Conservation (phyloP, 2,888 invertebrate genomes). For the Gastrophysa polygoni region DNA sequence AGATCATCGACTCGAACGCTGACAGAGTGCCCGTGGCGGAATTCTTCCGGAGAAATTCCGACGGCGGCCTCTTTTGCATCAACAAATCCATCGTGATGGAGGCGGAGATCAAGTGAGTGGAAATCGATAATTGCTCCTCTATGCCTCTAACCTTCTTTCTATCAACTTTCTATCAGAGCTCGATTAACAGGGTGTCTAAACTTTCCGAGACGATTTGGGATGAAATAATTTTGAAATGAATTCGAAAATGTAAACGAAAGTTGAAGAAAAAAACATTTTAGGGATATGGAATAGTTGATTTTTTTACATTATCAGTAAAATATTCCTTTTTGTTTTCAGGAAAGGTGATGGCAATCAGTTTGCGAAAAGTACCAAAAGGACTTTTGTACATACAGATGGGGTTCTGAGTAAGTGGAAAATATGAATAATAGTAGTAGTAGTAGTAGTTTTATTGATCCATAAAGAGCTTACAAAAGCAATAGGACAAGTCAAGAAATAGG, state of each 20-base stretch:
- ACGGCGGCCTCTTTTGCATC: slow-evolving; percentile 70
- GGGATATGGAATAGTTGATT: no score
- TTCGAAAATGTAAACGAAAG: no score
- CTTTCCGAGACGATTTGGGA: no score
- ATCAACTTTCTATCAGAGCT: no score
- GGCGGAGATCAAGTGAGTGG: slow-evolving; percentile 44
- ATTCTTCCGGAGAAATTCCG: slow-evolving; percentile 70
- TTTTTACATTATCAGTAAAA: no score
- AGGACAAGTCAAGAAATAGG: no score
- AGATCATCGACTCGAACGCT: slow-evolving; percentile 51
- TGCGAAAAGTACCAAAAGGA: slow-evolving; percentile 34
- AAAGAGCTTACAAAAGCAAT: no score
- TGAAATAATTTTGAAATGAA: neutral
- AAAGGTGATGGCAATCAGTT: slow-evolving; percentile 31
- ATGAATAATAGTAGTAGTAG: no score
- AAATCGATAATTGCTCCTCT: neutral
- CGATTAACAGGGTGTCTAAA: no score
- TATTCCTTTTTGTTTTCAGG: slow-evolving; percentile 29
- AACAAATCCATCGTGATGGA: slow-evolving; percentile 73
- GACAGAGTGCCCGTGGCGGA: slow-evolving; percentile 64
- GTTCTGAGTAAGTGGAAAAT: slow-evolving; percentile 36
- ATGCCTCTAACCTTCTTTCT: no score
- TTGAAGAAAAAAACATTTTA: no score
- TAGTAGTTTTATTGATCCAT: no score
- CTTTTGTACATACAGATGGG: slow-evolving; percentile 38